These are phyloP conservation scores for Actias luna DNA, from an alignment of 2,888 invertebrate species.

Conservation along the genomic window DNA sequence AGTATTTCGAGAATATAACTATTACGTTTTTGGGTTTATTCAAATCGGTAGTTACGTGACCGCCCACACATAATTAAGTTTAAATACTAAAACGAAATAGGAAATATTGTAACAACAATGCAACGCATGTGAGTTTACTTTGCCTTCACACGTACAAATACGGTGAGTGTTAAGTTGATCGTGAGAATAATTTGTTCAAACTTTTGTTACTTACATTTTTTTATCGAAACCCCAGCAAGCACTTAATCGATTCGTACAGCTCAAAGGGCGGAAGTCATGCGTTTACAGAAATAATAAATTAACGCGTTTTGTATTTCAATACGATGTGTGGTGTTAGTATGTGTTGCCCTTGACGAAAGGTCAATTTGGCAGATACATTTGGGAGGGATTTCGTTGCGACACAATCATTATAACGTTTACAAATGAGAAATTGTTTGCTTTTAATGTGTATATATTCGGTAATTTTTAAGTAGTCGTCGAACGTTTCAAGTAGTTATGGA, in stretches of 20 bases:
- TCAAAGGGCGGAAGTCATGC: conserved; percentile 77
- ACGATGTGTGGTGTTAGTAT: conserved; percentile 49
- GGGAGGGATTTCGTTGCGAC: conserved; percentile 61
- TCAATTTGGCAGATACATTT: conserved; percentile 55
- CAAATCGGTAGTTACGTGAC: conserved; percentile 33
- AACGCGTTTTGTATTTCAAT: conserved; percentile 66
- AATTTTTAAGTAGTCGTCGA: conserved; percentile 67
- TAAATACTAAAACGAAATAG: conserved; percentile 23
- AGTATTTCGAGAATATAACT: neutral
- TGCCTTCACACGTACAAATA: conserved; percentile 55
- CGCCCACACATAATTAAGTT: conserved; percentile 18
- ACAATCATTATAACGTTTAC: conserved; percentile 55
- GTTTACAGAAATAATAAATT: conserved; percentile 74
- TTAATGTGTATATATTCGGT: conserved; percentile 63
- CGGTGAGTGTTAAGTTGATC: conserved; percentile 56
- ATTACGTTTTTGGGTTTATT: conserved; percentile 13
- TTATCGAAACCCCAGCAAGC: conserved; percentile 55
- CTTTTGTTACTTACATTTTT: conserved; percentile 60
- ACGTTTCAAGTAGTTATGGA: conserved; percentile 60
- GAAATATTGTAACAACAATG: conserved; percentile 33
- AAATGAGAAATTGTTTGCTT: conserved; percentile 61
- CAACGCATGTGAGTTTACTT: conserved; percentile 37
- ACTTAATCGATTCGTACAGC: conserved; percentile 78
- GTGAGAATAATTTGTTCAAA: conserved; percentile 67
- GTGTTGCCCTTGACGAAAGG: conserved; percentile 68